A percentile compares a stretch with the other conserved stretches of the same genome.
Evolutionary conservation across 1,140 invertebrate genomes (phyloP).

Genomic region (Drosophila lini): DNA sequence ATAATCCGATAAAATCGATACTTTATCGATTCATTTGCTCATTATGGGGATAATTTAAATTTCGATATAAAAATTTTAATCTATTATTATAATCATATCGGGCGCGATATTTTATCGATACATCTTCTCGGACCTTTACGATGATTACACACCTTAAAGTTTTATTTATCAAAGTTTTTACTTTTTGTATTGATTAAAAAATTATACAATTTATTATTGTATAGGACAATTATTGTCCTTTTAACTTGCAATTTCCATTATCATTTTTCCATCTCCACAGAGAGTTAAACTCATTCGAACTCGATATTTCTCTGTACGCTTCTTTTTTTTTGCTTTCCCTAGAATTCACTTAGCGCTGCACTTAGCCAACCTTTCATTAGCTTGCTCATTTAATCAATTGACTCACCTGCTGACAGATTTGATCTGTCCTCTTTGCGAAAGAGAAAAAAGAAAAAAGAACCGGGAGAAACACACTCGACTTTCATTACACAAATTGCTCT

Average conservation of each 20-base stretch:
- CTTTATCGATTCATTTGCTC: too few relatives aligned
- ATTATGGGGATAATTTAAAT: too few relatives aligned
- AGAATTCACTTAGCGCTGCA: constrained; percentile 15
- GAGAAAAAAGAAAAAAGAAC: neutral
- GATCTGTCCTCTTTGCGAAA: neutral
- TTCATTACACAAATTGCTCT: constrained; percentile 68
- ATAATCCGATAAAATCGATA: too few relatives aligned
- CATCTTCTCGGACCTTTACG: too few relatives aligned
- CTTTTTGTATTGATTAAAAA: too few relatives aligned
- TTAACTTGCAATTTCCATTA: neutral
- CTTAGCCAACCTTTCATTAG: constrained; percentile 30
- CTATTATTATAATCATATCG: too few relatives aligned
- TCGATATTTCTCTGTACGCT: neutral
- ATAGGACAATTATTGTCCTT: too few relatives aligned
- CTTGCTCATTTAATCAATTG: constrained; percentile 21
- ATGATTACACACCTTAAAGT: too few relatives aligned
- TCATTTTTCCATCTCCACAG: neutral
- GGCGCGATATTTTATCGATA: too few relatives aligned
- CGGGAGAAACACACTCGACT: constrained; percentile 27
- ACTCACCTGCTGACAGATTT: constrained; percentile 34
- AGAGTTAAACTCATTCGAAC: neutral
- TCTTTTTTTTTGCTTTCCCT: neutral
- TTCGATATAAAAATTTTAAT: too few relatives aligned
- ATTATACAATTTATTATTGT: too few relatives aligned
- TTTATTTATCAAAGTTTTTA: too few relatives aligned